These are phyloP conservation scores for Petrolisthes manimaculis DNA, from an alignment of 2,888 invertebrate species.

Conservation along the genomic window DNA sequence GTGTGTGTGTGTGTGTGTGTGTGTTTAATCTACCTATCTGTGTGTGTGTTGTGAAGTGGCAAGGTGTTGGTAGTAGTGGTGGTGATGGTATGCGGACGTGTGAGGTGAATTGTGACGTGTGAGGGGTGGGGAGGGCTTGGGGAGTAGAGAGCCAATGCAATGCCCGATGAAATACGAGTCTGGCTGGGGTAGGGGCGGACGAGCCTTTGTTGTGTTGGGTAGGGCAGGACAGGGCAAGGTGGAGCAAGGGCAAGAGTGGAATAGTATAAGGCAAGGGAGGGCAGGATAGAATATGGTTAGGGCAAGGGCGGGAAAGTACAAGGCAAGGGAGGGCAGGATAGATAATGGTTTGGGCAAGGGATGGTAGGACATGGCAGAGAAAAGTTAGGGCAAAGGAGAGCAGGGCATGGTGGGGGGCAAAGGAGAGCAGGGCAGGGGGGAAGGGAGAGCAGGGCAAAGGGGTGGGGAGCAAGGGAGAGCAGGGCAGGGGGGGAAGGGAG, in stretches of 20 bases:
- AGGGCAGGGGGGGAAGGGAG: not conserved
- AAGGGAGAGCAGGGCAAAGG: not conserved
- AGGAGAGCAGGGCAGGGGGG: not conserved
- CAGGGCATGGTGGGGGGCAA: not conserved
- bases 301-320: not conserved
- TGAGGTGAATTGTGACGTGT: not conserved
- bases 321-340: not conserved
- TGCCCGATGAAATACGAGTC: not conserved
- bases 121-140: not conserved
- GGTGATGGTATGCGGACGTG: not conserved
- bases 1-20: no score
- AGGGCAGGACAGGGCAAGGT: not conserved
- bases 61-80: not conserved
- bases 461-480: not conserved
- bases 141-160: not conserved
- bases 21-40: no score
- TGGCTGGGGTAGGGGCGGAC: not conserved
- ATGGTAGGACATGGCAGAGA: no score
- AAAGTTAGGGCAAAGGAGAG: no score
- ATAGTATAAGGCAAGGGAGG: slow-evolving; percentile 2
- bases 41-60: not conserved
- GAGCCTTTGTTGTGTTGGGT: no score
- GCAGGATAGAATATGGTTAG: not conserved
- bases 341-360: not conserved
- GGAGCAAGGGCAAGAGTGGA: not conserved